A percentile compares a stretch with the other conserved stretches of the same genome.
phyloP scores from a whole-genome alignment of 2,113 vertebrate genomes.

The Copsychus sechellarum region DNA sequence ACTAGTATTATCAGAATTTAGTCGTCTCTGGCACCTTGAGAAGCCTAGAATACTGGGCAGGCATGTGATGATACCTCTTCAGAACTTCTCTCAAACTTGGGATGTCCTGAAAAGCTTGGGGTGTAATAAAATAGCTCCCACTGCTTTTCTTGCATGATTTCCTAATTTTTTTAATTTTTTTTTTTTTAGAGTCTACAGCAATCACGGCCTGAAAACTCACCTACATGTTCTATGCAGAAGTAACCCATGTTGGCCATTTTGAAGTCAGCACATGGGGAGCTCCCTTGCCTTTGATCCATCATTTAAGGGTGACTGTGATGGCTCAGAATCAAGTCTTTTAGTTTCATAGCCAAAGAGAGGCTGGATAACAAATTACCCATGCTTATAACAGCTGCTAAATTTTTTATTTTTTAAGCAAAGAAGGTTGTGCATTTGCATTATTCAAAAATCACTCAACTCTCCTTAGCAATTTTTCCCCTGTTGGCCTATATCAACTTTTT shows the following conservation, averaged over 20 bases:
- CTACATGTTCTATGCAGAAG: neutral
- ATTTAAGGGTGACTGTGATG: neutral
- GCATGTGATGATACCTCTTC: neutral
- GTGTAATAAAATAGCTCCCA: neutral
- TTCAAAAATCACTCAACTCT: neutral
- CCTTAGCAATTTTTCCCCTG: neutral
- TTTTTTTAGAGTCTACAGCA: neutral
- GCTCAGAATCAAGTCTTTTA: neutral
- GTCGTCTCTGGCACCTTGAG: neutral
- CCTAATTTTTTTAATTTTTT: neutral
- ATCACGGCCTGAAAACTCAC: neutral
- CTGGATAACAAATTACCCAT: neutral
- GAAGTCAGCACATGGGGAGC: neutral
- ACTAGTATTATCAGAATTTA: neutral
- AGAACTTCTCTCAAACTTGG: neutral
- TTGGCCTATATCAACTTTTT: neutral
- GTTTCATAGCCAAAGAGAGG: neutral
- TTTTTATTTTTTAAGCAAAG: neutral
- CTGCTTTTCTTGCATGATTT: neutral
- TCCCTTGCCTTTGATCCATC: neutral
- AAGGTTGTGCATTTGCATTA: neutral
- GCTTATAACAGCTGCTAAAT: neutral
- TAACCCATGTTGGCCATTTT: accelerated
- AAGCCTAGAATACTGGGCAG: neutral
- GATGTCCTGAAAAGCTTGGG: neutral